Percentiles rank a stretch among this genome's conserved stretches.
phyloP scores from a whole-genome alignment of 2,797 vertebrate genomes.

The Notolepis coatsorum region DNA sequence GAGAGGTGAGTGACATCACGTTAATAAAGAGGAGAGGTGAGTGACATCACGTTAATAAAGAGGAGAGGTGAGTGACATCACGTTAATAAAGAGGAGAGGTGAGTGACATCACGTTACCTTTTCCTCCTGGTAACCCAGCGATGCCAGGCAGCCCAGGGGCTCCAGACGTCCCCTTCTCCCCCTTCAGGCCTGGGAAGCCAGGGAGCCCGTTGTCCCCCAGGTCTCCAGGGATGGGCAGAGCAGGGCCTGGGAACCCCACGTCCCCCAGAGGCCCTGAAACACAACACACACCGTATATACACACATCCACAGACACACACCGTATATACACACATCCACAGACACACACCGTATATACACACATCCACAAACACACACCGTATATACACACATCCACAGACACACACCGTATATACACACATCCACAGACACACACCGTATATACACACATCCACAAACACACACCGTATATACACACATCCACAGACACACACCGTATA shows the following conservation, averaged over 20 bases:
- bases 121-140: slow-evolving; percentile 60
- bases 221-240: slow-evolving; percentile 61
- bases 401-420: too few relatives aligned
- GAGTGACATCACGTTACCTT: slow-evolving; percentile 74
- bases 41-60: too few relatives aligned
- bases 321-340: too few relatives aligned
- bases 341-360: too few relatives aligned
- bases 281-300: background rate
- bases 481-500: too few relatives aligned
- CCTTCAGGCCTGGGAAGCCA: slow-evolving; percentile 61
- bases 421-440: slow-evolving; percentile 2
- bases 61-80: too few relatives aligned
- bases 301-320: background rate
- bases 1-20: too few relatives aligned
- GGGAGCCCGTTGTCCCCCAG: slow-evolving; percentile 66
- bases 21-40: too few relatives aligned
- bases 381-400: background rate
- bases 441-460: background rate
- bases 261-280: slow-evolving; percentile 71
- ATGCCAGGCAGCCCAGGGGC: slow-evolving; percentile 60
- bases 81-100: too few relatives aligned
- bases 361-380: background rate
- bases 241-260: slow-evolving; percentile 61
- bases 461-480: background rate
- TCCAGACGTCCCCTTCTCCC: slow-evolving; percentile 62